Conservation (phyloP, 2,113 vertebrate genomes). For the Paramisgurnus dabryanus region DNA sequence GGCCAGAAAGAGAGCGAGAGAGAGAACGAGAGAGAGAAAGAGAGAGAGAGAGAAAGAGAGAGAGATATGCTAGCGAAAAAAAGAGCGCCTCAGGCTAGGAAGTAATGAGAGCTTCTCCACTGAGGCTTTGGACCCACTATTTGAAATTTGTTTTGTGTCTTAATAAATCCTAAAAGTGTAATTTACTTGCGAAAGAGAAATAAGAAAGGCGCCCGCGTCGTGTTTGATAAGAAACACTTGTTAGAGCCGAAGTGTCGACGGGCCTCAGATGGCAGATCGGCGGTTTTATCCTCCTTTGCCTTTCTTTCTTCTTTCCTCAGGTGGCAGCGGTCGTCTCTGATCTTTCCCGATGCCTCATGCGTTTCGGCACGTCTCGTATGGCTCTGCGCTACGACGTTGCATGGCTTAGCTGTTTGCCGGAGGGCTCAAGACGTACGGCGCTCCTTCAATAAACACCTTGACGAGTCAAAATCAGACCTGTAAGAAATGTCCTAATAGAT, state of each 20-base stretch:
- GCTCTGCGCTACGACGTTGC: conserved; percentile 7
- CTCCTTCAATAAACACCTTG: not conserved
- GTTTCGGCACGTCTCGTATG: conserved; percentile 56
- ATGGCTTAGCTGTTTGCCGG: not conserved
- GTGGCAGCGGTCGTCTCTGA: conserved; percentile 56
- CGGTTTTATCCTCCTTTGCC: not conserved
- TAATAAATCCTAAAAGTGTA: conserved; percentile 99
- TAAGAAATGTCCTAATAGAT: not conserved
- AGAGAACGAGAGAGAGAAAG: conserved; percentile 79
- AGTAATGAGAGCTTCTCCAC: conserved; percentile 98
- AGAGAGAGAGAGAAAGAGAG: conserved; percentile 80
- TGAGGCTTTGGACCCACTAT: conserved; percentile 89
- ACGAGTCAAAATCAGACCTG: not conserved
- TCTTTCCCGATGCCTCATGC: conserved; percentile 30
- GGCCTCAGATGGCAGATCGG: conserved; percentile 73
- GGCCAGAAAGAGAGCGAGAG: conserved; percentile 64
- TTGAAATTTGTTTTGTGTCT: conserved; percentile 97
- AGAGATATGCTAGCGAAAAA: conserved; percentile 82
- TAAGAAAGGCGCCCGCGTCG: conserved; percentile 87
- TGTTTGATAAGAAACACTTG: conserved; percentile 87
- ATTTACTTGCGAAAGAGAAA: conserved; percentile 90
- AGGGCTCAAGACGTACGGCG: not conserved
- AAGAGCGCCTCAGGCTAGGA: conserved; percentile 89
- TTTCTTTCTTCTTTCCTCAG: conserved; percentile 64
- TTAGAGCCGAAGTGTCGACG: conserved; percentile 84